Evolutionary conservation across 2,113 vertebrate genomes (phyloP), one percentile per base, ranked within the genome.

Genomic region (Pomatostomus ruficeps): DNA sequence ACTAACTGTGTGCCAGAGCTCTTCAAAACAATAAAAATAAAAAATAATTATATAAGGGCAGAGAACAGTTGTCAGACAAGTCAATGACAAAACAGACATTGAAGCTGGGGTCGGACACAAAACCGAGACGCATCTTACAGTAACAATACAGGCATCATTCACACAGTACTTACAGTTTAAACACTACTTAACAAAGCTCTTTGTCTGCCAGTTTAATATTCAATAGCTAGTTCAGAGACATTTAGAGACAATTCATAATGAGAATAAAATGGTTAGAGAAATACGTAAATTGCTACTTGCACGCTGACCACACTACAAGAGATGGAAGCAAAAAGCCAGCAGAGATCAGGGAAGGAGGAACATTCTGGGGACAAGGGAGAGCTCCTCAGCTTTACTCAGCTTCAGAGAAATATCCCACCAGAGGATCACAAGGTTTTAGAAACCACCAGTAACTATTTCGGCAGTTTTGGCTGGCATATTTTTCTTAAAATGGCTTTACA

Each of bases 1-100:
- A 97, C 58, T 93, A 95, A 88, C 31, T 96, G 97, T 36, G 97
- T 96, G 94, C 97, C 96, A 83, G 98, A 94, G 85, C 97, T 98
- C 98, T 99, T 90, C 8, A 51, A 55, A 66, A 59, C 40, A 71
- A 77, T 48, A 35, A 62, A 63, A 48, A 78, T 3, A 42, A 70
- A 49, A 78, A 66, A 42, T 23, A 84, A 67, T 58, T 49, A 58
- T 15, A 71, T 48, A 48, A 1, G 4, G 17, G 21, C 55, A 88
- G 29, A 83, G 43, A 95, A 80, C 42, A 87, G 61, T 18, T 70
- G 74, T 46, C 40, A 65, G 48, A 65, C n/a, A 81, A 78, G 35
- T 33, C 48, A 95, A 15, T 22, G 22, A 85, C 58, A 73, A 71
- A 80, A 42, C n/a, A 90, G 48, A 61, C 18, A 55, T 2, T 67